Percentiles rank a stretch among this genome's conserved stretches.
Evolutionary conservation across 2,888 invertebrate genomes (phyloP).

Genomic region (Perdita meconis): DNA sequence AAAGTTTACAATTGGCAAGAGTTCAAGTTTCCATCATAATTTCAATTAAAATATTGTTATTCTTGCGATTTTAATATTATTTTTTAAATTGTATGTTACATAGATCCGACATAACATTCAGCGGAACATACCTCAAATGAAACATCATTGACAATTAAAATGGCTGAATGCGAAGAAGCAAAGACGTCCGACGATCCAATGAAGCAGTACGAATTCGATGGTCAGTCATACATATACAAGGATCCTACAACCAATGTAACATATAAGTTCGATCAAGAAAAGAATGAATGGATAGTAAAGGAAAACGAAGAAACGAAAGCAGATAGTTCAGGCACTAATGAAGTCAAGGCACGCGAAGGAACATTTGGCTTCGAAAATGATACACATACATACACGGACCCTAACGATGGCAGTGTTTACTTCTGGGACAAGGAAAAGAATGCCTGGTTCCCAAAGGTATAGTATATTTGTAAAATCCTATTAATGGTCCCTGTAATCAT

Average conservation of each 20-base stretch:
- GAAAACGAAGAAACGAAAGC: slow-evolving; percentile 68
- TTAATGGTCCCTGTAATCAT: too few species aligned
- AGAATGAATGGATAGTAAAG: slow-evolving; percentile 86
- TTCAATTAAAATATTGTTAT: not conserved
- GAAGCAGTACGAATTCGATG: slow-evolving; percentile 82
- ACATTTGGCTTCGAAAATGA: slow-evolving; percentile 91
- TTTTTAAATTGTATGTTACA: slow-evolving; percentile 27
- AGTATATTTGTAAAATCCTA: too few species aligned
- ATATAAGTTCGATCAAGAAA: slow-evolving; percentile 87
- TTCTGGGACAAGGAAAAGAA: slow-evolving; percentile 96
- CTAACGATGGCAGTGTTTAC: slow-evolving; percentile 93
- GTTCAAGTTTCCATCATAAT: not conserved
- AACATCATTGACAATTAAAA: slow-evolving; percentile 26
- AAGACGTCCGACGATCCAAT: slow-evolving; percentile 78
- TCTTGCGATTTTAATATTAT: too few species aligned
- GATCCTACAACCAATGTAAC: slow-evolving; percentile 79
- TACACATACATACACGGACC: slow-evolving; percentile 92
- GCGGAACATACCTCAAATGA: slow-evolving; percentile 3
- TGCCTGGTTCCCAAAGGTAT: slow-evolving; percentile 97
- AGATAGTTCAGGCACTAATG: slow-evolving; percentile 57
- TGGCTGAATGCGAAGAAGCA: slow-evolving; percentile 51
- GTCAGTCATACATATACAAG: slow-evolving; percentile 83
- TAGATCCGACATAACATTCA: slow-evolving; percentile 21
- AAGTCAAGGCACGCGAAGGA: slow-evolving; percentile 73
- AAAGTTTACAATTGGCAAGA: not conserved